Base-by-base conservation (phyloP, 2,888 invertebrate genomes). In the Eilema depressum region DNA sequence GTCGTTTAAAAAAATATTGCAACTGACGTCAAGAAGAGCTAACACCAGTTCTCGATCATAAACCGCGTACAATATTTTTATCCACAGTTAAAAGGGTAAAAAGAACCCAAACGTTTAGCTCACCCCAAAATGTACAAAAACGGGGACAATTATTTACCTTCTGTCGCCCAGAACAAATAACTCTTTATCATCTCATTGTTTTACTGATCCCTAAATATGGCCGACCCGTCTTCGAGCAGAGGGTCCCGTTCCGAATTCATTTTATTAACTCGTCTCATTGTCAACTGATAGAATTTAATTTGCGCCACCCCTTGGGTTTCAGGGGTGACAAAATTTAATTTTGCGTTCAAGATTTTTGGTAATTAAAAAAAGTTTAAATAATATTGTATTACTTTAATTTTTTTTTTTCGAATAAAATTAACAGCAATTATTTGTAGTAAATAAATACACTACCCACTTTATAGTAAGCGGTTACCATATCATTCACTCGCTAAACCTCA, bases 221-320 rank as follows among this genome's bases (percentile, higher is more conserved):
- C 78, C 81, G 84, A 83, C 81, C 79, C 84, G 83, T 81, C 85
- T 86, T 85, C 83, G 84, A 81, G 83, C 82, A 78, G 84, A 86
- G 87, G 92, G 90, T 86, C 88, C 91, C 87, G 89, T 85, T 86
- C 88, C 89, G 88, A 93, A 93, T 93, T 94, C 90, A 90, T 93
- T 95, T 93, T 94, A 95, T 94, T 94, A 95, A 95, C 93, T 94
- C 92, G 91, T 93, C 94, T 94, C 95, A 94, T 94, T 90, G 92
- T 92, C 88, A 88, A 83, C 92, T 92, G 92, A 94, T 93, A 94
- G 91, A 95, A 95, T 95, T 93, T 89, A 94, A 94, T 93, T 94
- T 92, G 92, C 80, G 88, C 86, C 89, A 89, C 91, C 93, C 92
- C 85, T 90, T 75, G 73, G 67, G 60, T 61, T 65, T 37, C 81